phyloP scores from a whole-genome alignment of 2,797 vertebrate species.

The Miichthys miiuy region DNA sequence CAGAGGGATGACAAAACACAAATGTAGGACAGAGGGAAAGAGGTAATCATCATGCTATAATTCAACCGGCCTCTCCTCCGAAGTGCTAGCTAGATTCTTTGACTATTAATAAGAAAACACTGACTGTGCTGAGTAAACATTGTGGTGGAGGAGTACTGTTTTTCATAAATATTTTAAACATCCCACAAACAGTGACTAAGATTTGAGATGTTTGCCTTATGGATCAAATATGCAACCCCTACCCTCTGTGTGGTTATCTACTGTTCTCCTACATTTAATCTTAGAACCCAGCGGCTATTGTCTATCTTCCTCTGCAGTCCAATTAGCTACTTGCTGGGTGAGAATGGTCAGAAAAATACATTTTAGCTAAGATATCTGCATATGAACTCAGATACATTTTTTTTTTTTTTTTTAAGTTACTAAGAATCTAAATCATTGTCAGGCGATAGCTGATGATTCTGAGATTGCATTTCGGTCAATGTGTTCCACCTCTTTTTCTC shows the following conservation, averaged over 20 bases:
- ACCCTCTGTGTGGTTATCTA: background rate
- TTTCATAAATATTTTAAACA: constrained; percentile 36
- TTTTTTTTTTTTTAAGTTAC: too few species aligned
- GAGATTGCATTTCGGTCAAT: too few species aligned
- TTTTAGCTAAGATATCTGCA: too few species aligned
- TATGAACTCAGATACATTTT: too few species aligned
- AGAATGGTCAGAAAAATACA: too few species aligned
- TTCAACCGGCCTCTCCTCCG: constrained; percentile 12
- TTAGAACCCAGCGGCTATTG: too few species aligned
- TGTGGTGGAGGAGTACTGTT: background rate
- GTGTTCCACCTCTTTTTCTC: too few species aligned
- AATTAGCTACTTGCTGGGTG: too few species aligned
- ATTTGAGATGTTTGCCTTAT: constrained; percentile 5
- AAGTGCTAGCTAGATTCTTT: constrained; percentile 14
- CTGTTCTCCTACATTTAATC: background rate
- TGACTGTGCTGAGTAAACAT: constrained; percentile 13
- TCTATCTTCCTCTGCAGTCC: too few species aligned
- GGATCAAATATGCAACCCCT: background rate
- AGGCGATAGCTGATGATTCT: too few species aligned
- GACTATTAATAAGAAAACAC: constrained; percentile 31
- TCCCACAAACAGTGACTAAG: background rate
- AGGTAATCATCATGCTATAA: constrained; percentile 27
- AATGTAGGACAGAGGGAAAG: constrained; percentile 37
- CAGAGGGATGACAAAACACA: constrained; percentile 51
- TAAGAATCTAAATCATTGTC: too few species aligned